These are phyloP conservation scores for Metaphire vulgaris DNA, from an alignment of 1,140 invertebrate genomes.

Conservation along the genomic window DNA sequence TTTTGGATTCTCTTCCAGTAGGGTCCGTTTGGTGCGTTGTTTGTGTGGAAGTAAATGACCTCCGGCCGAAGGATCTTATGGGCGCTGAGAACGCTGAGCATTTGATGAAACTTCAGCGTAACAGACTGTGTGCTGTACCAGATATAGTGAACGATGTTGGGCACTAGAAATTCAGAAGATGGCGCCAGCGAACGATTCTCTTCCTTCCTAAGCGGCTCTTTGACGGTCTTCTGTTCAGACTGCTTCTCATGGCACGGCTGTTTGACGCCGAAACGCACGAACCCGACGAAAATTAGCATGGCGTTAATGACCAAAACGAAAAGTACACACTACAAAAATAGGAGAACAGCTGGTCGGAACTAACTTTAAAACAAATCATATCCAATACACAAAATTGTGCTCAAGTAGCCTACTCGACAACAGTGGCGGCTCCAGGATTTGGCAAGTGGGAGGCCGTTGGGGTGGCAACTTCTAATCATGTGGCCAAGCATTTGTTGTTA, in stretches of 20 bases:
- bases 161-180: too few relatives aligned
- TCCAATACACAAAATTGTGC: too few relatives aligned
- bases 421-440: too few relatives aligned
- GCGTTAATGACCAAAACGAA: not conserved
- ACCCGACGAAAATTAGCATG: not conserved
- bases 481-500: too few relatives aligned
- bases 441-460: too few relatives aligned
- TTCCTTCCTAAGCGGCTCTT: not conserved
- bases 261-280: not conserved
- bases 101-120: conserved; percentile 27
- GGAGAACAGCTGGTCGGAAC: too few relatives aligned
- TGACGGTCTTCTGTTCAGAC: not conserved
- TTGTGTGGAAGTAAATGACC: conserved; percentile 26
- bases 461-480: too few relatives aligned
- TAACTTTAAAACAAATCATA: too few relatives aligned
- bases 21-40: conserved; percentile 20
- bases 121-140: conserved; percentile 19
- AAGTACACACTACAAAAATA: too few relatives aligned
- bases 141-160: conserved; percentile 29
- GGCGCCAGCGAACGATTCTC: too few relatives aligned
- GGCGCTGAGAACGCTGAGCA: conserved; percentile 26
- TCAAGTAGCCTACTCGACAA: too few relatives aligned
- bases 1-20: conserved; percentile 26
- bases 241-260: not conserved
- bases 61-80: conserved; percentile 21